These are phyloP conservation scores for Antheraea mylitta DNA, from an alignment of 1,140 invertebrate genomes.

Conservation along the genomic window DNA sequence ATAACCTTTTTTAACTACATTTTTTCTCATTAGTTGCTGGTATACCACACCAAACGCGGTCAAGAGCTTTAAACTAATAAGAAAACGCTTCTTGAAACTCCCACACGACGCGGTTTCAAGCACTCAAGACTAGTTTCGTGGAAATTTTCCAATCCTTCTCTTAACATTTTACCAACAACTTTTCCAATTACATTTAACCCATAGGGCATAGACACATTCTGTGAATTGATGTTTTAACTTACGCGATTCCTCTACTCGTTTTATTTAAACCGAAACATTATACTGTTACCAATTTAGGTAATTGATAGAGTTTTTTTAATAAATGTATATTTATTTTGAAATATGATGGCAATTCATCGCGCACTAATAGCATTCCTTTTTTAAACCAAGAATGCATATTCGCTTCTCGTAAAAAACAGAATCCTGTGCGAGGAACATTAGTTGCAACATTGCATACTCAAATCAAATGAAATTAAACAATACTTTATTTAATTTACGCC, in stretches of 20 bases:
- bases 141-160: slow-evolving; percentile 6
- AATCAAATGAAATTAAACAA: no score
- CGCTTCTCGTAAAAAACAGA: no score
- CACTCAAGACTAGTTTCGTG: slow-evolving; percentile 6
- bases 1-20: neutral
- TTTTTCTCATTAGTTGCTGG: neutral
- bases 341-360: neutral
- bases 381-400: no score
- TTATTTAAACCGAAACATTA: neutral
- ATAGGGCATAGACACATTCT: neutral
- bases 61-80: slow-evolving; percentile 18
- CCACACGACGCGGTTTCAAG: slow-evolving; percentile 11
- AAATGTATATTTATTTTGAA: no score
- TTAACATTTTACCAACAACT: slow-evolving; percentile 3
- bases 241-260: neutral
- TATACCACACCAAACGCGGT: neutral
- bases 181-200: slow-evolving; percentile 7
- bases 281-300: no score
- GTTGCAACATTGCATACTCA: no score
- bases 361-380: no score
- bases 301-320: no score
- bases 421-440: no score
- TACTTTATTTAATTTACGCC: no score
- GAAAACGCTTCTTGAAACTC: slow-evolving; percentile 16
- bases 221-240: neutral